Percentiles rank a stretch among this genome's conserved stretches.
Conservation (phyloP, 2,113 vertebrate species). For the Eulacestoma nigropectus region DNA sequence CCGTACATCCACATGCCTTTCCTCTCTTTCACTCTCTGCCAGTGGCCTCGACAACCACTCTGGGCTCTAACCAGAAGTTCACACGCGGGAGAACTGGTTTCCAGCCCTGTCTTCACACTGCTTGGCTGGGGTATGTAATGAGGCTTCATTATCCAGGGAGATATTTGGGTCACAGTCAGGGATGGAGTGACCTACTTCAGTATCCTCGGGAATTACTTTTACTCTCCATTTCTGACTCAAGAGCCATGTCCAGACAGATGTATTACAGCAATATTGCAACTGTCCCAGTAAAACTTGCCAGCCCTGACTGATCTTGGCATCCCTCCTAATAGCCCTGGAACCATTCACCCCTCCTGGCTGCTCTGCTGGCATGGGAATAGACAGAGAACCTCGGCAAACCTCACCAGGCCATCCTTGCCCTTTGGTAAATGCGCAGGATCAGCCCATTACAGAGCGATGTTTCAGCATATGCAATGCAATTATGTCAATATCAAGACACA, state of each 20-base stretch:
- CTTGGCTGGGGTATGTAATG: not conserved
- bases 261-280: not conserved
- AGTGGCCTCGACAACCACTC: not conserved
- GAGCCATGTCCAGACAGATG: not conserved
- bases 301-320: not conserved
- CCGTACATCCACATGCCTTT: not conserved
- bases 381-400: not conserved
- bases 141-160: conserved; percentile 2
- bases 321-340: conserved; percentile 8
- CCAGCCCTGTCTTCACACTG: not conserved
- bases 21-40: not conserved
- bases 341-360: conserved; percentile 29
- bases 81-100: not conserved
- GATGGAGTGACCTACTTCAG: conserved; percentile 39
- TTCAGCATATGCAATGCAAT: not conserved
- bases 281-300: conserved; percentile 23
- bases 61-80: not conserved
- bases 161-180: conserved; percentile 15
- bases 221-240: conserved; percentile 22
- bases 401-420: conserved; percentile 13
- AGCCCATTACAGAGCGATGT: not conserved
- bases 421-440: not conserved
- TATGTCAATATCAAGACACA: conserved; percentile 24
- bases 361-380: conserved; percentile 38
- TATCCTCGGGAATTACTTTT: conserved; percentile 27